Base-by-base conservation (phyloP, 2,113 vertebrate genomes). In the Sardina pilchardus region DNA sequence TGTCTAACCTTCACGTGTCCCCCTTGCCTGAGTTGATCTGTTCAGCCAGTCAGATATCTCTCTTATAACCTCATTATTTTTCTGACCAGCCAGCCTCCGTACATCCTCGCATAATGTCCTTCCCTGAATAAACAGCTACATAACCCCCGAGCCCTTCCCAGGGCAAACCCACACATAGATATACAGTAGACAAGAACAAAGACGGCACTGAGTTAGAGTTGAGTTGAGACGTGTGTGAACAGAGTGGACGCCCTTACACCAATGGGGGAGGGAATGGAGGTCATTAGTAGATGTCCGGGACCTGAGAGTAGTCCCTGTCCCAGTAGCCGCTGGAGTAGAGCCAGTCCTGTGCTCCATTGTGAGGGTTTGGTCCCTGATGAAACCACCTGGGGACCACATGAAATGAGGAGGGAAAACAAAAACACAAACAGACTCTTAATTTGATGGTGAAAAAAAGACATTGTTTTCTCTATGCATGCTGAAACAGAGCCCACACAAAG, bases 281-380 rank as follows among this genome's bases (percentile, higher is more conserved):
- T 47, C 87, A 1, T 97, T 95, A 99, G 95, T 99, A 99, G 94
- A 99, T 99, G 89, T 99, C 97, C 88, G 97, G 97, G 89, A 98
- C 93, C 86, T 95, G 96, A 88, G 94, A 93, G 94, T 98, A 99
- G 93, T 95, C 97, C 92, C 98, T 96, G 92, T 98, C 97, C 98
- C 98, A 99, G 95, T 99, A 99, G 91, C 95, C 96, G 90, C 97
- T 98, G 63, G 95, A 95, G 92, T 96, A 99, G 88, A 99, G 94
- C 98, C 98, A 99, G 94, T 99, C 98, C 92, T 97, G 97, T 1
- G 95, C 96, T 89, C 97, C 97, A 82, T 94, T 99, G 89, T 99
- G 93, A 80, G 97, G 97, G 90, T 99, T 99, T 43, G 96, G 91
- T 36, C 97, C 98, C 94, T 97, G 97, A 75, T 96, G 94, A 93